These are phyloP conservation scores for Catocala nupta DNA, from an alignment of 2,888 invertebrate species.

Conservation along the genomic window DNA sequence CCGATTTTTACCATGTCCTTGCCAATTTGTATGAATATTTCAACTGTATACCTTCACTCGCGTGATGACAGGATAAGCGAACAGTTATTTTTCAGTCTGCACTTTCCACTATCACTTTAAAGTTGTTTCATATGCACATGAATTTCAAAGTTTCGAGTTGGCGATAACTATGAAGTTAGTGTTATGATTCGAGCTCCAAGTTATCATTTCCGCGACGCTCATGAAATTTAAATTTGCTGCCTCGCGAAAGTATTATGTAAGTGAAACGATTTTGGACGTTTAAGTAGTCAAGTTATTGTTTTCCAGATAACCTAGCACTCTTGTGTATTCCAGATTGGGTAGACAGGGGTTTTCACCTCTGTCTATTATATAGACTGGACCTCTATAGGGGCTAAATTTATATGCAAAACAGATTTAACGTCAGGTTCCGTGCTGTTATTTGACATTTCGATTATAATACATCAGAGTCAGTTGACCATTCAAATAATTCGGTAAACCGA, in stretches of 20 bases:
- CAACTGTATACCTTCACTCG: background rate
- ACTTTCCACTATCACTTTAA: constrained; percentile 2
- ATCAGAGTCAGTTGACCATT: too few relatives aligned
- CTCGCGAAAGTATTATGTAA: constrained; percentile 22
- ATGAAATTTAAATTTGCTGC: constrained; percentile 40
- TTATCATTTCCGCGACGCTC: constrained; percentile 37
- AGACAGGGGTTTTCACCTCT: too few relatives aligned
- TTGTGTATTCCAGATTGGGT: too few relatives aligned
- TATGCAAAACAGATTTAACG: too few relatives aligned
- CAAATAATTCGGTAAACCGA: too few relatives aligned
- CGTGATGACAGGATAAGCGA: background rate
- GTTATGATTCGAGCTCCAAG: constrained; percentile 28
- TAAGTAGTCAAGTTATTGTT: constrained; percentile 6
- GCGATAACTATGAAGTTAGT: constrained; percentile 28
- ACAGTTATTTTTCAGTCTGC: background rate
- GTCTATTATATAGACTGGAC: too few relatives aligned
- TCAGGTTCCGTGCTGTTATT: too few relatives aligned
- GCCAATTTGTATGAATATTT: constrained; percentile 18
- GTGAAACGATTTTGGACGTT: constrained; percentile 20
- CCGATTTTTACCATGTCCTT: too few relatives aligned
- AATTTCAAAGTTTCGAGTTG: constrained; percentile 16
- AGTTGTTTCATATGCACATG: background rate
- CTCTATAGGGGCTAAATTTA: too few relatives aligned
- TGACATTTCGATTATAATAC: too few relatives aligned
- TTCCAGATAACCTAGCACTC: background rate